Percentiles rank a stretch among this genome's conserved stretches.
phyloP scores from a whole-genome alignment of 2,113 vertebrate genomes.

The Turdus rufiventris region DNA sequence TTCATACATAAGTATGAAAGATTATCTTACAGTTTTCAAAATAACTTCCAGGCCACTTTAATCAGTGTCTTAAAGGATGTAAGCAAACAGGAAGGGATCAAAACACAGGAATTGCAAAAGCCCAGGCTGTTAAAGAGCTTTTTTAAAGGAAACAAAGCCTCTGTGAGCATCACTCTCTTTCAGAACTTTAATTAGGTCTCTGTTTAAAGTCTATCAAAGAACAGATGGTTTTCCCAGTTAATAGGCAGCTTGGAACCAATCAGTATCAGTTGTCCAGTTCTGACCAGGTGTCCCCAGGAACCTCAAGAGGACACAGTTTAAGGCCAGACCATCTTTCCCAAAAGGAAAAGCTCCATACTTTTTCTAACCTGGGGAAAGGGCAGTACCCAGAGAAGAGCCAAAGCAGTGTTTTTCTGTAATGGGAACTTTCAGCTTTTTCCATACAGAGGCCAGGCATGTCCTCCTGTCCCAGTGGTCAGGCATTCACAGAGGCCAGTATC shows the following conservation, averaged over 20 bases:
- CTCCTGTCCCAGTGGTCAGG: too few species aligned
- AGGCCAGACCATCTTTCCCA: background rate
- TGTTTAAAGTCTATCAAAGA: background rate
- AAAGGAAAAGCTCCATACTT: background rate
- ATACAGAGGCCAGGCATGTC: accelerated
- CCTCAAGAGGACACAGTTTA: background rate
- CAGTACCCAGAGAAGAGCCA: background rate
- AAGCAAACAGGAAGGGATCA: background rate
- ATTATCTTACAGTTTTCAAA: background rate
- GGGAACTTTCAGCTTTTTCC: background rate
- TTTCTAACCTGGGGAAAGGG: background rate
- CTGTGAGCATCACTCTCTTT: background rate
- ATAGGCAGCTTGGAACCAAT: background rate
- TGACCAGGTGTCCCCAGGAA: background rate
- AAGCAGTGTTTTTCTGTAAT: accelerated
- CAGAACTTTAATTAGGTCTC: background rate
- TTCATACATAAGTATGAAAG: background rate
- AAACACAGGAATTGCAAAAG: background rate
- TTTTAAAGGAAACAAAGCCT: background rate
- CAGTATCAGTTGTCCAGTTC: background rate
- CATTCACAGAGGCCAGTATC: background rate
- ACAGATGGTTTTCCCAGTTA: background rate
- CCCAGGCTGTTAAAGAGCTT: background rate
- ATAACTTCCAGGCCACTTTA: background rate
- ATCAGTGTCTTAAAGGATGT: background rate